Evolutionary conservation across 92 coral and sea anemone species (phyloP), one percentile per base, ranked within the genome.

Genomic region (Porites lobata): DNA sequence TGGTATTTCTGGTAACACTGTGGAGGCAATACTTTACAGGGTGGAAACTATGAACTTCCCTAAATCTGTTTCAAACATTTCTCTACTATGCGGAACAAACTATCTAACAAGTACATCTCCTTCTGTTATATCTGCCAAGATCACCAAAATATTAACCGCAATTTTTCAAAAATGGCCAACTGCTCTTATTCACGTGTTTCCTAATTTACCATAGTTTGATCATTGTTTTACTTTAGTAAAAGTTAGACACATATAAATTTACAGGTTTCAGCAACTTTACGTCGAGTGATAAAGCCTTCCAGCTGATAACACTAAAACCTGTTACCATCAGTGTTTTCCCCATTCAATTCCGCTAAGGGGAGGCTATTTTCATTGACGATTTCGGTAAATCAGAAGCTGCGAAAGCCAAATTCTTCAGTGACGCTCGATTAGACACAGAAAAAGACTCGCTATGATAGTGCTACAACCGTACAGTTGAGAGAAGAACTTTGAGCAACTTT

Each of bases 1-100:
- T 13, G 84, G 84, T 59, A 63, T 79, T 17, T 29, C 84, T 6
- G 84, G 84, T 38, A 59, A 79, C 74, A 79, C 84, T 18, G 62
- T 79, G 72, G 58, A 65, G 11, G 65, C 65, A 9, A 10, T 61
- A 5, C 65, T 61, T 61, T 61, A 61, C 19, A 13, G 65, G 17
- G 65, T 12, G 7, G 18, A 61, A 61, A 61, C 6, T 17, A 61
- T 65, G 63, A n/a, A 80, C 2, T 50, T 47, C 12, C 18, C 62
- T 15, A 7, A 22, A 12, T 13, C 84, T 17, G 12, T 64, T 0
- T 7, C 29, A 7, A 13, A 69, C 15, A 26, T 69, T 10, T 8
- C 50, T 26, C 50, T 69, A 10, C 51, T 26, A 3, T 26, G 73
- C 13, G 50, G 73, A 4, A 69, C 51, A 6, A 69, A 69, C 22